phyloP scores from a whole-genome alignment of 2,797 vertebrate genomes.

The Sebastes iracundus region DNA sequence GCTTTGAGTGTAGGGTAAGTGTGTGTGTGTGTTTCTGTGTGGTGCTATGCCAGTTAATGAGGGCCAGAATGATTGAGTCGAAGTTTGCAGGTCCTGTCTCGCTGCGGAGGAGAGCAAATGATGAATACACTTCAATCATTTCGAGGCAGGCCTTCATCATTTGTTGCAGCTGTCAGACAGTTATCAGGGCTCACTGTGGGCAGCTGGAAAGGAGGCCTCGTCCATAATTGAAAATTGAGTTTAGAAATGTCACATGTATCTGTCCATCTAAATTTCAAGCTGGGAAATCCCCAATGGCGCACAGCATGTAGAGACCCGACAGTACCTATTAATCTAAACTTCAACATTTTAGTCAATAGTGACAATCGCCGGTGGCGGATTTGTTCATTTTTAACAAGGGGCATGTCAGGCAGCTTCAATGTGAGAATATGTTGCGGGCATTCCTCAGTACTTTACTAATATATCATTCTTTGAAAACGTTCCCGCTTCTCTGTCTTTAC shows the following conservation, averaged over 20 bases:
- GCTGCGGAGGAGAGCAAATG: constrained; percentile 49
- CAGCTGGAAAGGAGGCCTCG: constrained; percentile 49
- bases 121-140: constrained; percentile 75
- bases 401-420: constrained; percentile 33
- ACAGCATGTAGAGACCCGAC: constrained; percentile 51
- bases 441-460: constrained; percentile 6
- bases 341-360: constrained; percentile 65
- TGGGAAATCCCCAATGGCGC: constrained; percentile 54
- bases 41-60: constrained; percentile 59
- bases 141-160: constrained; percentile 68
- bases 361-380: constrained; percentile 33
- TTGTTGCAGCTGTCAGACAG: constrained; percentile 67
- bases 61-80: constrained; percentile 42
- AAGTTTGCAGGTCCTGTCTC: constrained; percentile 41
- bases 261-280: constrained; percentile 67
- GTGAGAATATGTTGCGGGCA: constrained; percentile 23
- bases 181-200: constrained; percentile 69
- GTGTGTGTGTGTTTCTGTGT: not conserved
- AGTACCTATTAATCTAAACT: constrained; percentile 64
- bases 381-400: constrained; percentile 66
- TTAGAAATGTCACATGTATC: constrained; percentile 73
- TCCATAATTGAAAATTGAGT: constrained; percentile 76
- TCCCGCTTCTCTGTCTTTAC: not conserved
- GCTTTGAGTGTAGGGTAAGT: not conserved
- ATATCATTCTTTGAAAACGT: constrained; percentile 14